Evolutionary conservation across 2,888 invertebrate genomes (phyloP), one percentile per base, ranked within the genome.

Genomic region (Atrina japonica): DNA sequence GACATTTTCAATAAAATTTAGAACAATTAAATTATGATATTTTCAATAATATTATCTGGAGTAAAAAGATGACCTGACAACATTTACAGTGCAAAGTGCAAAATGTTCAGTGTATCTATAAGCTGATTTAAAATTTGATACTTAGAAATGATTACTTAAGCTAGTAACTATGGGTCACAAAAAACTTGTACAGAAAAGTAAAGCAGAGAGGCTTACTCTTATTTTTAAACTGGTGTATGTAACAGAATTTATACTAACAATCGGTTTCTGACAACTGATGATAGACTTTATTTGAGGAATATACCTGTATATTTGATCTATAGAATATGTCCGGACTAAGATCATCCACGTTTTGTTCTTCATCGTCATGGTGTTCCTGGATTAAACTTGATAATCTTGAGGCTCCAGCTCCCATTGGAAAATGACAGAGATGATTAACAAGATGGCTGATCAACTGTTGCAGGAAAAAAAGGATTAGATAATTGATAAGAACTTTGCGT

Each of bases 341-440:
- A 81, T 97, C 94, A 47, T 86, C 87, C 29, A 80, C 76, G 9
- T 69, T 47, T n/a, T 71, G 43, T 14, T 85, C 85, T 30, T 86
- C 79, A 55, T 83, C 66, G 91, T 98, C 98, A 90, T 98, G 97
- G 83, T 96, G 94, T 91, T 98, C 98, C 81, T 96, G 95, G 16
- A 98, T 97, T 83, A 95, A 92, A 0, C 97, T 97, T 77, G 96
- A 96, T 25, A 97, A 92, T 73, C 96, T 93, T 55, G 97, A 95
- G 0, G 97, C 96, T 63, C 96, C 96, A 58, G 95, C 94, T 73
- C 96, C 96, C 88, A 89, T 87, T 16, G 98, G 98, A 92, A 98
- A 98, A 90, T 98, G 98, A 0, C 97, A 97, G 80, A 98, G 92
- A 92, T 97, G 96, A 78, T 97, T 95, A 6, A 98, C 95, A 81